phyloP scores from a whole-genome alignment of 2,797 vertebrate genomes.

The Sphenodon punctatus region DNA sequence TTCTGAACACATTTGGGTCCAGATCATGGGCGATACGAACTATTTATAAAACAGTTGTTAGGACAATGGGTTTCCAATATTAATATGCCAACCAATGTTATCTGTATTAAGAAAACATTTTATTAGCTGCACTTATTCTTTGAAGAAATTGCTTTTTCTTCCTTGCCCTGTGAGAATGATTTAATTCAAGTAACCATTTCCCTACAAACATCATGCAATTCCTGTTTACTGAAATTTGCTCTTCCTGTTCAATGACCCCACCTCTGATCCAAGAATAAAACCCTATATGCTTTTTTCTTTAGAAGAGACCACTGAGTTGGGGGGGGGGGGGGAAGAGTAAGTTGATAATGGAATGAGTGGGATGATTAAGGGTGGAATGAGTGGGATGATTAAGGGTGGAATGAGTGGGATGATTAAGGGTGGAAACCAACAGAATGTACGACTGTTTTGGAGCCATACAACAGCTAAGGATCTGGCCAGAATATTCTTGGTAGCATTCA shows the following conservation, averaged over 20 bases:
- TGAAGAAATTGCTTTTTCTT: not conserved
- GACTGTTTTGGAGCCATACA: conserved; percentile 39
- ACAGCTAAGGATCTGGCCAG: conserved; percentile 4
- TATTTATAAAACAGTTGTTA: not conserved
- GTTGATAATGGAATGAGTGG: too few relatives aligned
- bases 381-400: too few relatives aligned
- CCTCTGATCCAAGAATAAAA: conserved; percentile 14
- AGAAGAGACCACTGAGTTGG: conserved; percentile 16
- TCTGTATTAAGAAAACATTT: not conserved
- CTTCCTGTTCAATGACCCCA: conserved; percentile 42
- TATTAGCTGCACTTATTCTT: not conserved
- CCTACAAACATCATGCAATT: conserved; percentile 18
- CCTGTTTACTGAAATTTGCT: conserved; percentile 41
- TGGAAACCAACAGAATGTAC: conserved; percentile 62
- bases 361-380: too few relatives aligned
- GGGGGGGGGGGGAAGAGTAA: too few relatives aligned
- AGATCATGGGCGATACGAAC: too few relatives aligned
- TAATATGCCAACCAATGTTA: not conserved
- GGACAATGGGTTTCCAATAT: not conserved
- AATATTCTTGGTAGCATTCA: conserved; percentile 18
- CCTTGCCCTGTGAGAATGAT: not conserved
- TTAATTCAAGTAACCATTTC: not conserved
- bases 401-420: too few relatives aligned
- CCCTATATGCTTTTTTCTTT: conserved; percentile 37
- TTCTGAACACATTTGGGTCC: too few relatives aligned